Base-by-base conservation (phyloP, 2,113 vertebrate species). In the Garra rufa region DNA sequence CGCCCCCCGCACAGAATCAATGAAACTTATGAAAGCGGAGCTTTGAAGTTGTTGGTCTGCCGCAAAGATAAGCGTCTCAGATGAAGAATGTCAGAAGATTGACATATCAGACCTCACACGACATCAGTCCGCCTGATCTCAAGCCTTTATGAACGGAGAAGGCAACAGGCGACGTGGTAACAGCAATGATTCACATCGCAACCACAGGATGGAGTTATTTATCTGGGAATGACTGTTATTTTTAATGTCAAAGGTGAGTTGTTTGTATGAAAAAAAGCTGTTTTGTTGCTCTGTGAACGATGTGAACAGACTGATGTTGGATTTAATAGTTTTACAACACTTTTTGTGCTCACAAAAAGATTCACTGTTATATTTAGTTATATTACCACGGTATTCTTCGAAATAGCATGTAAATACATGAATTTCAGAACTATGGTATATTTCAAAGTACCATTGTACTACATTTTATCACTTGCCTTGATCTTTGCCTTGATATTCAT, bases 1-100 rank as follows among this genome's bases (percentile, higher is more conserved):
- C 75, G 61, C 82, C 84, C 38, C n/a, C 55, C 17, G 6, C 50
- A 11, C n/a, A 1, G 1, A 28, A 55, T 41, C 84, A 93, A 92
- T 94, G 93, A 91, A 87, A 92, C 90, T 85, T 90, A 85, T 90
- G 84, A 84, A 91, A 85, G 46, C 6, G 28, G 46, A 46, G 28
- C 30, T 55, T 30, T 81, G 78, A 67, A 50, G 59, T 21, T n/a
- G 24, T 67, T 21, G 15, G 9, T 48, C 28, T 2, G 30, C 13
- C 3, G 57, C 9, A 10, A 9, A 48, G 41, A 67, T 80, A n/a
- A 46, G 77, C 41, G 24, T 46, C 15, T 41, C 57, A 0, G 75
- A 77, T 26, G 30, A 41, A 21, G 41, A 43, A 21, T 30, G 5
- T 28, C n/a, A 46, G 3, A 14, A 65, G 38, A 28, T 75, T 50